phyloP scores from a whole-genome alignment of 1,140 invertebrate genomes.

The Melitaea cinxia region DNA sequence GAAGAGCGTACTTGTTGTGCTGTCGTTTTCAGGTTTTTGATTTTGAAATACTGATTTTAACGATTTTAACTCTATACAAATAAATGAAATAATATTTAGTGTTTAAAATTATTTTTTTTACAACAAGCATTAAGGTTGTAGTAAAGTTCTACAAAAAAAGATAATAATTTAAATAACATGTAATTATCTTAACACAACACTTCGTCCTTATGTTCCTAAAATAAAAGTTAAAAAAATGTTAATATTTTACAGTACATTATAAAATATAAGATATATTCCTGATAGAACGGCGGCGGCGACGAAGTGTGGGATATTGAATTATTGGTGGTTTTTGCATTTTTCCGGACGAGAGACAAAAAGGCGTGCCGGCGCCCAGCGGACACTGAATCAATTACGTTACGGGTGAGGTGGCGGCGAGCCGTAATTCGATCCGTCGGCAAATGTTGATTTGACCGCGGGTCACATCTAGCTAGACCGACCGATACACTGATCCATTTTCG shows the following conservation, averaged over 20 bases:
- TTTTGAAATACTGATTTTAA: neutral
- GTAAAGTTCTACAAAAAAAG: no score
- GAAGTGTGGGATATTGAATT: slow-evolving; percentile 67
- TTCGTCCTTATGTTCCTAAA: no score
- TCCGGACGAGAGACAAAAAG: slow-evolving; percentile 58
- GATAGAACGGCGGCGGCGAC: slow-evolving; percentile 6
- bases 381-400: slow-evolving; percentile 74
- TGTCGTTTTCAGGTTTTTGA: neutral
- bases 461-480: slow-evolving; percentile 38
- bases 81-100: no score
- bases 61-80: no score
- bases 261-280: slow-evolving; percentile 1
- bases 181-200: no score
- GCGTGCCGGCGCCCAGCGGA: slow-evolving; percentile 51
- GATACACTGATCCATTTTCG: slow-evolving; percentile 34
- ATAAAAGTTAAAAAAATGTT: no score
- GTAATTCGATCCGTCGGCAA: slow-evolving; percentile 73
- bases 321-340: slow-evolving; percentile 70
- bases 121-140: no score
- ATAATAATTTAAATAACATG: no score
- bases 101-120: no score
- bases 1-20: neutral
- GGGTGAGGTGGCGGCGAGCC: slow-evolving; percentile 57
- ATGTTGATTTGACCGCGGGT: slow-evolving; percentile 73
- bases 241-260: no score